Evolutionary conservation across 2,797 vertebrate genomes (phyloP).

Genomic region (Pangasius djambal): DNA sequence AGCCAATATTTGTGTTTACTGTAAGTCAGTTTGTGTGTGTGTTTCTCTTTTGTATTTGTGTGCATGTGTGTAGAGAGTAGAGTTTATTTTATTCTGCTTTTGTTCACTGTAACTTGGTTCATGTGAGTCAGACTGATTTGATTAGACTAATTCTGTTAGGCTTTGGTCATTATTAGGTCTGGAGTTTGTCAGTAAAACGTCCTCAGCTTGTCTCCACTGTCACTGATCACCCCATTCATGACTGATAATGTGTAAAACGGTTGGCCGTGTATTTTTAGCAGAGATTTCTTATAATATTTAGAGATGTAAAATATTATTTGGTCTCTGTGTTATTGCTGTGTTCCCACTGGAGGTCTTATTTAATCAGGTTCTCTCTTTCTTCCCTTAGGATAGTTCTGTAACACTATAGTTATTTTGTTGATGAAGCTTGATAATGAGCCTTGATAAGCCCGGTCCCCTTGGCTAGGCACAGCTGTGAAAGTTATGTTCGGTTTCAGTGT

Average conservation of each 20-base stretch:
- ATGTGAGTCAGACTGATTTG: slow-evolving; percentile 46
- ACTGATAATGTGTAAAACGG: background rate
- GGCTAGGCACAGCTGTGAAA: background rate
- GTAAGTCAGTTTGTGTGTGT: background rate
- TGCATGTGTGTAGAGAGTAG: background rate
- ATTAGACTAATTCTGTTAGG: slow-evolving; percentile 49
- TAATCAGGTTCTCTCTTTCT: background rate
- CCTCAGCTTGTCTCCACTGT: background rate
- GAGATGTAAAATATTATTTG: background rate
- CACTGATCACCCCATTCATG: background rate
- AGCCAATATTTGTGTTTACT: background rate
- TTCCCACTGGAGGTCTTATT: background rate
- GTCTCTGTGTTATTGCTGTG: background rate
- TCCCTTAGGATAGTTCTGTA: background rate
- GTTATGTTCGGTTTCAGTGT: background rate
- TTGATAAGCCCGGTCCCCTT: background rate
- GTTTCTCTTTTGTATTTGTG: background rate
- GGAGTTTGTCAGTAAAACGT: slow-evolving; percentile 15
- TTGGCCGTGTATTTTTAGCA: background rate
- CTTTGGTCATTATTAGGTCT: slow-evolving; percentile 35
- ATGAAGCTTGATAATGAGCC: slow-evolving; percentile 2
- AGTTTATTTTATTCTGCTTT: slow-evolving; percentile 1
- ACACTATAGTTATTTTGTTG: background rate
- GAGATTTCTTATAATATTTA: background rate
- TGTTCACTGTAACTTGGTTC: slow-evolving; percentile 8